Evolutionary conservation across 2,797 vertebrate genomes (phyloP), one percentile per base, ranked within the genome.

Genomic region (Protosalanx chinensis): DNA sequence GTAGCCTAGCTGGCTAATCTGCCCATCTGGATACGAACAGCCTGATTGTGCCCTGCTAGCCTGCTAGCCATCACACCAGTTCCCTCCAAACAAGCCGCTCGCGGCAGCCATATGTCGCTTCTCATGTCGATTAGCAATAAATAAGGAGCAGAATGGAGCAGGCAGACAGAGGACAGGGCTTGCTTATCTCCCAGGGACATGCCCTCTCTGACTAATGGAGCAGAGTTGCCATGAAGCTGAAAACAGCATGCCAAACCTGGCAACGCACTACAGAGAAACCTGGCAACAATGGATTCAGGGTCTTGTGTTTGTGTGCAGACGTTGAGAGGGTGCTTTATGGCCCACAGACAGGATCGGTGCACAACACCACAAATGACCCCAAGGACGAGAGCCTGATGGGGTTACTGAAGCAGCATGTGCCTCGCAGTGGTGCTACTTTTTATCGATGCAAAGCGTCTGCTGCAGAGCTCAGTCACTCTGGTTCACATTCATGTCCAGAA

Each of bases 11-110:
- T 72, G 30, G 70, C 61, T 74, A 68, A 77, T 77, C 72, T 72
- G 62, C 53, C 77, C 72, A 81, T 82, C 81, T 83, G 78, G 75
- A 80, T 68, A 51, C 62, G 70, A 79, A 78, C 78, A 72, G 62
- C 51, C 18, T 56, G 51, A 16, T n/a, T n/a, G 51, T 67, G 5
- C 41, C 37, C 56, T n/a, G 49, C 29, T 27, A 23, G 37, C 37
- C 41, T 13, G 30, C 41, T 63, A 64, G 32, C 46, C 65, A 72
- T 73, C 62, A 65, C 67, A 35, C 67, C 69, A 46, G 67, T 77
- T 70, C 51, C 64, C 72, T 46, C 67, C 68, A 70, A 79, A 77
- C 66, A 62, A 74, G 73, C 49, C 64, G 66, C 72, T 76, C 29
- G 72, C 68, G 76, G 64, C 51, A 59, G 46, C 75, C 77, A 76